phyloP scores from a whole-genome alignment of 2,888 invertebrate species.

The Frankliniella fusca region DNA sequence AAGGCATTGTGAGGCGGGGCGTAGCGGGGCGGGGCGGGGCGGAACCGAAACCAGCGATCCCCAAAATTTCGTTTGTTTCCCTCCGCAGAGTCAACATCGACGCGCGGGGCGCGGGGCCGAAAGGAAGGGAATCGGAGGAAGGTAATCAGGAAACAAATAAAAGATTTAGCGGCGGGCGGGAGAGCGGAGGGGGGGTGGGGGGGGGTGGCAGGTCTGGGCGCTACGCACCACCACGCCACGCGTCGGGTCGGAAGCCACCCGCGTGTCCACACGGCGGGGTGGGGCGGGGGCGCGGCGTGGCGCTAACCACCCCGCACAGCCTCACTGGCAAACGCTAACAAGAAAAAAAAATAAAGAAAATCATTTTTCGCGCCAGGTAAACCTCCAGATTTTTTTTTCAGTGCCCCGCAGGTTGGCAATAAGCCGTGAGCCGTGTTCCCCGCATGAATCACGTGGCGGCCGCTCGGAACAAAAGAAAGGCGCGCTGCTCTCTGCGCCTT shows the following conservation, averaged over 20 bases:
- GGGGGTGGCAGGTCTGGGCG: not conserved
- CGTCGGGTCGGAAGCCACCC: not conserved
- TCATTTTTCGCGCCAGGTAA: no score
- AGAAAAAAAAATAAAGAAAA: no score
- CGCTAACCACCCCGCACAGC: no score
- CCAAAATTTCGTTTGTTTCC: not conserved
- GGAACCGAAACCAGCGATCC: not conserved
- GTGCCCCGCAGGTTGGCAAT: no score
- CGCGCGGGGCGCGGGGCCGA: not conserved
- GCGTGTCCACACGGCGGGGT: not conserved
- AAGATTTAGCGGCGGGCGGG: not conserved
- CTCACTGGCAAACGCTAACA: no score
- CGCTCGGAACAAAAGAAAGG: not conserved
- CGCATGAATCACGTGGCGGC: not conserved
- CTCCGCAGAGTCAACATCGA: slow-evolving; percentile 19
- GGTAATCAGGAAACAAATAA: slow-evolving; percentile 25
- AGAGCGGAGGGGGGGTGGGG: not conserved
- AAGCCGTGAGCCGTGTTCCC: no score
- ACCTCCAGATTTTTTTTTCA: no score
- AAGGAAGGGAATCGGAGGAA: not conserved
- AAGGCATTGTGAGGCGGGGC: not conserved
- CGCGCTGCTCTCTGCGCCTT: not conserved
- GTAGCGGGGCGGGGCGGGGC: not conserved
- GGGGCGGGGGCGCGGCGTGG: not conserved
- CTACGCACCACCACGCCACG: no score